Conservation (phyloP, 2,888 invertebrate genomes). For the Anoncus sp. region DNA sequence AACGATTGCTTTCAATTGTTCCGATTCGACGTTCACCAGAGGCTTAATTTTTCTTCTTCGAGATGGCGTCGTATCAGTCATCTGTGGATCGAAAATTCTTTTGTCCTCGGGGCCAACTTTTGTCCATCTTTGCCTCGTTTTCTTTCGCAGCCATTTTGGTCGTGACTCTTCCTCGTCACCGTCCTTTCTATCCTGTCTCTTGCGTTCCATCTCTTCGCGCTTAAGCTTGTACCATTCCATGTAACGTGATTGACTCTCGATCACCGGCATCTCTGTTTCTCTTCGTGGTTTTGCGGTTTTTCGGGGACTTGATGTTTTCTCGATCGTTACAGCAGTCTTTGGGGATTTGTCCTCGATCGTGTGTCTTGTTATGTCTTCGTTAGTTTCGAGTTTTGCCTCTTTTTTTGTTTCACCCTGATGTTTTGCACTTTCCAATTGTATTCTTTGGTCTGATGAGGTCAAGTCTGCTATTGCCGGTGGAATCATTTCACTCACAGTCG, state of each 20-base stretch:
- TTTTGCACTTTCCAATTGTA: not conserved
- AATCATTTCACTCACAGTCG: constrained; percentile 2
- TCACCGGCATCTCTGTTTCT: constrained; percentile 48
- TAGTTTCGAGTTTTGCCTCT: not conserved
- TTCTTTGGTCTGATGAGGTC: not conserved
- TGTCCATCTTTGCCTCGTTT: constrained; percentile 61
- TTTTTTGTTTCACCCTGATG: constrained; percentile 2
- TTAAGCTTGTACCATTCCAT: constrained; percentile 82
- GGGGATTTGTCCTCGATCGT: not conserved
- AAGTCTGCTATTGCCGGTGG: not conserved
- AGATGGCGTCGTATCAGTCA: constrained; percentile 71
- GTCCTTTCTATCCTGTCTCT: constrained; percentile 65
- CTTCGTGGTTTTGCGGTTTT: constrained; percentile 41
- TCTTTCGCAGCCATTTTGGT: constrained; percentile 67
- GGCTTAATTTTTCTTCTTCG: constrained; percentile 76
- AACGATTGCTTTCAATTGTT: constrained; percentile 80
- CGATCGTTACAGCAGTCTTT: not conserved
- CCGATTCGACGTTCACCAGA: constrained; percentile 80
- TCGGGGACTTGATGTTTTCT: constrained; percentile 42
- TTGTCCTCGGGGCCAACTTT: constrained; percentile 66
- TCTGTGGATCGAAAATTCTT: constrained; percentile 61
- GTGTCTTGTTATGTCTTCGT: not conserved
- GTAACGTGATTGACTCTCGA: constrained; percentile 77
- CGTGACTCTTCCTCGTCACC: constrained; percentile 71
- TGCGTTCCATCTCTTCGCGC: constrained; percentile 77